Base-by-base conservation (phyloP, 2,797 vertebrate species). In the Sphaeramia orbicularis region DNA sequence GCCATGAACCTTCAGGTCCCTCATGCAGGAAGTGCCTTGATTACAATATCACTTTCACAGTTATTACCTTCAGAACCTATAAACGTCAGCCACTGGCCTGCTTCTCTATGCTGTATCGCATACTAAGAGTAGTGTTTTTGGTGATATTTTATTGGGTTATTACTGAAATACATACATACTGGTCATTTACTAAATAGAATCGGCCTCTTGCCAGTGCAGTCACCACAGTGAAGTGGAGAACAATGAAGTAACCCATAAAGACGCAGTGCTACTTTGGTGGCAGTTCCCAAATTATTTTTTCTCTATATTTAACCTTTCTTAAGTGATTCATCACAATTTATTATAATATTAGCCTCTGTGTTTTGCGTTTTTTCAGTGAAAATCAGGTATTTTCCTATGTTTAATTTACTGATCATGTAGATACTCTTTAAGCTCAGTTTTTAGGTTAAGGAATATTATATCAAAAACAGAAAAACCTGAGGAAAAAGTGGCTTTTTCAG, bases 31-130 rank as follows among this genome's bases (percentile, higher is more conserved):
- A 15, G 54, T 44, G 56, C 65, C 72, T 80, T 83, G 67, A 80
- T 88, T 74, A 75, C 59, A 63, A 73, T 80, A 80, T 68, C 63
- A 65, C 63, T 76, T 78, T 74, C 49, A 69, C 63, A 49, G 59
- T 84, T 77, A 80, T 76, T 84, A 70, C 65, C 69, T 67, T 49
- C 70, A 69, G 59, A 69, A 65, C 58, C 64, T 71, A 70, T 88
- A 49, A 81, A 24, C 74, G 52, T 35, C 6, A 9, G 52, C 35
- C 44, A 36, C 35, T 72, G 53, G 58, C 61, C 63, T 70, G 51
- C 19, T 16, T 70, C 71, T 47, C 44, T 58, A 41, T 24, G 21
- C 21, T 24, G 21, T 24, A 24, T 24, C 63, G 24, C 44, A 53
- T 30, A 37, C 41, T 45, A 2, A 65, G 51, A 40, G 21, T 73